phyloP scores from a whole-genome alignment of 2,797 vertebrate species.

The Muscicapa striata region DNA sequence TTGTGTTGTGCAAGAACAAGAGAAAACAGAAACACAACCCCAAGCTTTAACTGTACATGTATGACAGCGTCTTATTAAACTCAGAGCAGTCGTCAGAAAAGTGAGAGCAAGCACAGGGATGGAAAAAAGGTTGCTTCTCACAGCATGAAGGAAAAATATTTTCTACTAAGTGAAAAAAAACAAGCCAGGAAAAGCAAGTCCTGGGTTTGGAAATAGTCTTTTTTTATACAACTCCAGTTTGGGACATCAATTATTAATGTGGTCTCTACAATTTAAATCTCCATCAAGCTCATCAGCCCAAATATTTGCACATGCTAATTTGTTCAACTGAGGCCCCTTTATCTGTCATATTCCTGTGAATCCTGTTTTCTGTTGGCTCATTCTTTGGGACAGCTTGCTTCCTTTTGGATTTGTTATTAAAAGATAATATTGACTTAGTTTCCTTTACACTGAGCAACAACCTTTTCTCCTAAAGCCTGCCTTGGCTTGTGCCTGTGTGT shows the following conservation, averaged over 20 bases:
- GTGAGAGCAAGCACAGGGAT: not conserved
- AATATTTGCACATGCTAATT: conserved; percentile 73
- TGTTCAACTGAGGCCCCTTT: conserved; percentile 55
- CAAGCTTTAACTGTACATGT: not conserved
- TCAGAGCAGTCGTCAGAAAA: conserved; percentile 3
- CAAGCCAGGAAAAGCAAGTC: not conserved
- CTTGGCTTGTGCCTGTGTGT: not conserved
- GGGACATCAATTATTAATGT: not conserved
- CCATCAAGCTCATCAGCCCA: conserved; percentile 59
- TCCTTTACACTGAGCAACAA: conserved; percentile 14
- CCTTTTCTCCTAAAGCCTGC: conserved; percentile 16
- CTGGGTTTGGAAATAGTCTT: not conserved
- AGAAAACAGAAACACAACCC: conserved; percentile 24
- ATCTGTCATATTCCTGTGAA: conserved; percentile 59
- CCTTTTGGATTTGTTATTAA: conserved; percentile 72
- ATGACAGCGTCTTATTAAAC: conserved; percentile 62
- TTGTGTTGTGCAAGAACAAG: conserved; percentile 31
- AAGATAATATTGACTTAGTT: conserved; percentile 73
- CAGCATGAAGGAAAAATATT: conserved; percentile 3
- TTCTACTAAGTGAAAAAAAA: conserved; percentile 11
- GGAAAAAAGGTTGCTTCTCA: not conserved
- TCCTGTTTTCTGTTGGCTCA: conserved; percentile 58
- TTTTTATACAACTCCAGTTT: not conserved
- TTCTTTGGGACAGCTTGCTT: conserved; percentile 65
- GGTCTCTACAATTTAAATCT: conserved; percentile 47